These are phyloP conservation scores for Bettongia penicillata DNA, from an alignment of 2,113 vertebrate species.

Conservation along the genomic window DNA sequence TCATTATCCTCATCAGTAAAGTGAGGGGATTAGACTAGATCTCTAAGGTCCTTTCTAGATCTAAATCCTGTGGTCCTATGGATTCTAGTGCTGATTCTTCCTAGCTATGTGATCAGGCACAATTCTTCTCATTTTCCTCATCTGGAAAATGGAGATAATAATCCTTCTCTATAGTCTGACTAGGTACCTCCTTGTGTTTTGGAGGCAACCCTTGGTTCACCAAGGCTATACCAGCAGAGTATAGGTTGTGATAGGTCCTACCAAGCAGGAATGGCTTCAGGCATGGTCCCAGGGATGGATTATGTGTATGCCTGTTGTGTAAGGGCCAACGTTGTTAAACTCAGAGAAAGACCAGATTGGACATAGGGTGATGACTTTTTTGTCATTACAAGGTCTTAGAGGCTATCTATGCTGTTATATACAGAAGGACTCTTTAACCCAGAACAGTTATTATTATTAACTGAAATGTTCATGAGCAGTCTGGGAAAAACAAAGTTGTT, in stretches of 20 bases:
- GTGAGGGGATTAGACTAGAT: too few species aligned
- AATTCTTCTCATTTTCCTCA: too few species aligned
- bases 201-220: not conserved
- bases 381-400: not conserved
- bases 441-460: not conserved
- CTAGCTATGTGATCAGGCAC: too few species aligned
- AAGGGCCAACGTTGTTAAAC: not conserved
- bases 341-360: not conserved
- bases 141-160: too few species aligned
- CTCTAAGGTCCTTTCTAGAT: too few species aligned
- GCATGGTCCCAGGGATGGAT: not conserved
- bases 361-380: not conserved
- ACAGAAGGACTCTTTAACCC: not conserved
- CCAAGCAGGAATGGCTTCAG: not conserved
- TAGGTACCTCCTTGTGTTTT: not conserved
- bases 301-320: not conserved
- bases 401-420: not conserved
- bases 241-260: not conserved
- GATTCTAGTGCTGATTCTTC: too few species aligned
- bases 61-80: too few species aligned
- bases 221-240: not conserved
- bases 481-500: not conserved
- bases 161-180: too few species aligned
- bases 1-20: too few species aligned
- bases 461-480: not conserved